A percentile compares a stretch with the other conserved stretches of the same genome.
Conservation (phyloP, 2,113 vertebrate genomes). For the Athene cunicularia region DNA sequence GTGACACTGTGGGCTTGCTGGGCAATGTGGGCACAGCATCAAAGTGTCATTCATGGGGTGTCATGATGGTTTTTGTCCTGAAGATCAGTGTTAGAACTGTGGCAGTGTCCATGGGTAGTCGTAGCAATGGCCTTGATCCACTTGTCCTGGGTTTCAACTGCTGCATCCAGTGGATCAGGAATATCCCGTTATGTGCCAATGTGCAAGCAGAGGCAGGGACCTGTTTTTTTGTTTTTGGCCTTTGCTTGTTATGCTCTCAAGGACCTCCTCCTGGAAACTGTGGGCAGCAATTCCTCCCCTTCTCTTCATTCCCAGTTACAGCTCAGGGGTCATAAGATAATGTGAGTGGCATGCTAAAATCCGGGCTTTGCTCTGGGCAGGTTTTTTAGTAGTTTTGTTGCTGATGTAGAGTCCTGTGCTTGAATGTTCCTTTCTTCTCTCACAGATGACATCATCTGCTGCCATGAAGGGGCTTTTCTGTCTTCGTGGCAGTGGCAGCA, state of each 20-base stretch:
- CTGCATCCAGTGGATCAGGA: not conserved
- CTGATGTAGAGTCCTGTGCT: not conserved
- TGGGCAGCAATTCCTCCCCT: not conserved
- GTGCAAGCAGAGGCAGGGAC: not conserved
- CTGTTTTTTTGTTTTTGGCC: not conserved
- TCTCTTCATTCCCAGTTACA: not conserved
- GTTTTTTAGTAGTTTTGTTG: not conserved
- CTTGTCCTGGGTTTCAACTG: not conserved
- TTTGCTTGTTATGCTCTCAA: not conserved
- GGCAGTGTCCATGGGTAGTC: not conserved
- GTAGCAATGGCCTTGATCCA: not conserved
- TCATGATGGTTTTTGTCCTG: not conserved
- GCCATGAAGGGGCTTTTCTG: constrained; percentile 22
- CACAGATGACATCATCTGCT: not conserved
- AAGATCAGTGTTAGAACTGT: not conserved
- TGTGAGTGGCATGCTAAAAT: fast-evolving
- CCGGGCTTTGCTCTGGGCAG: not conserved
- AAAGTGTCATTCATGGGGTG: not conserved
- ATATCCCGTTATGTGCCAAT: not conserved
- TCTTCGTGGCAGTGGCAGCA: fast-evolving
- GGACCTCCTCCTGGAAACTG: not conserved
- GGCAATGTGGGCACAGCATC: not conserved
- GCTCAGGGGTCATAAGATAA: not conserved
- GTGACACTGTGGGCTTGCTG: not conserved
- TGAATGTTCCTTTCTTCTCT: not conserved